Conservation (phyloP, 2,888 invertebrate species). For the Selenia dentaria region DNA sequence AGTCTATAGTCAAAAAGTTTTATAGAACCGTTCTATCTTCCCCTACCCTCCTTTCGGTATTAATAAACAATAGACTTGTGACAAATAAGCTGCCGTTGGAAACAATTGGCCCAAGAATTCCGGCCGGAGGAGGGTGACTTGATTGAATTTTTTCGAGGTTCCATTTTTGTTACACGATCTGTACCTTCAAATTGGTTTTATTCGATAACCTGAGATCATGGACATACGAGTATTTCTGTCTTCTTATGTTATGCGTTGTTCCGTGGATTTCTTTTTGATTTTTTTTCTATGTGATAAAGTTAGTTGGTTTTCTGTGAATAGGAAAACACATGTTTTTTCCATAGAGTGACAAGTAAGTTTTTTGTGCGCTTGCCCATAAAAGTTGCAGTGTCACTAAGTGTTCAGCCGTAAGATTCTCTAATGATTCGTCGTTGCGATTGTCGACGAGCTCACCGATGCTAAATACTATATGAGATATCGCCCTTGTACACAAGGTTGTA, state of each 20-base stretch:
- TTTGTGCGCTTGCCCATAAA: no score
- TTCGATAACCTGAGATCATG: slow-evolving; percentile 25
- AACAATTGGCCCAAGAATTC: slow-evolving; percentile 47
- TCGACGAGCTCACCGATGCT: no score
- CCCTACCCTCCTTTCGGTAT: slow-evolving; percentile 39
- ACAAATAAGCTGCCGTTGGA: slow-evolving; percentile 53
- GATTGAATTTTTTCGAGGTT: slow-evolving; percentile 54
- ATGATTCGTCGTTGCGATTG: no score
- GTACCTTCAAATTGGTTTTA: slow-evolving; percentile 32
- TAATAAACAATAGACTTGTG: slow-evolving; percentile 69
- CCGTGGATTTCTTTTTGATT: slow-evolving; percentile 4
- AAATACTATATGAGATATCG: no score
- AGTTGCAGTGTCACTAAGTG: no score
- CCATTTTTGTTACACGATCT: slow-evolving; percentile 33
- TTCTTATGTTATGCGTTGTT: slow-evolving; percentile 9
- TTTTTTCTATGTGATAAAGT: neutral
- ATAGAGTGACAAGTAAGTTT: no score
- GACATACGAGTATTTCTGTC: slow-evolving; percentile 18
- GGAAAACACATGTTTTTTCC: no score
- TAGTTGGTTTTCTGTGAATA: no score
- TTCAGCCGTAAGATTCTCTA: no score
- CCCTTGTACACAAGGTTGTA: no score
- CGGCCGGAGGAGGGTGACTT: slow-evolving; percentile 37
- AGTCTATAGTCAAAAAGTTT: neutral
- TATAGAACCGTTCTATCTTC: slow-evolving; percentile 8